Evolutionary conservation across 2,888 invertebrate genomes (phyloP), one percentile per base, ranked within the genome.

Genomic region (Ochropleura plecta): DNA sequence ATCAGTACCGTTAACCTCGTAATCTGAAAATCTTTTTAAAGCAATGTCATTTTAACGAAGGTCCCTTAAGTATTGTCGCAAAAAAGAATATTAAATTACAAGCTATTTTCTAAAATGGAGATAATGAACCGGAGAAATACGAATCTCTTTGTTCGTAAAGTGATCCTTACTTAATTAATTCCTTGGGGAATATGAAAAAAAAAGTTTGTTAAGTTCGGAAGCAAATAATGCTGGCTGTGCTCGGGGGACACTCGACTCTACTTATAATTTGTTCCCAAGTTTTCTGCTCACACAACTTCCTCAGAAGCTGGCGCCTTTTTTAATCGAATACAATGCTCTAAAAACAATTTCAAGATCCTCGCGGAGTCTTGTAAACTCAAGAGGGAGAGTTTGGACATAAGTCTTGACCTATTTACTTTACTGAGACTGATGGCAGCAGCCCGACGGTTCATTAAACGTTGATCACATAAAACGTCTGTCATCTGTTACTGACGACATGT

Each of bases 161-260:
- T 93, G 91, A 93, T 93, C 92, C 91, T 90, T 89, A 89, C 90
- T 91, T 93, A 93, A 94, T 94, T 93, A 93, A 93, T 93, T 92
- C 92, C 83, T 84, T 85, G 82, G 87, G 86, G 91, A 91, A 90
- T 90, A 91, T 89, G 87, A 88, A 86, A 91, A 92, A 70, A 91
- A 92, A 93, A 92, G 89, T 93, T 91, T 84, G 87, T 88, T 83
- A 90, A 91, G 88, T 89, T 89, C 86, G 86, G 86, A 89, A 91
- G 91, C 89, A 92, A 92, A 92, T 91, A 93, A 92, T 88, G 90
- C 84, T 84, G 82, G 79, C 84, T 72, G 86, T 88, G 90, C 86
- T 89, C 82, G 76, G 89, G 72, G 86, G 91, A 89, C 87, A 89
- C 86, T 87, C 86, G 86, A 87, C 84, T 88, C 88, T 88, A 89